Percentiles rank a stretch among this genome's conserved stretches.
Evolutionary conservation across 2,113 vertebrate species (phyloP).

Genomic region (Rhynchomys soricoides): DNA sequence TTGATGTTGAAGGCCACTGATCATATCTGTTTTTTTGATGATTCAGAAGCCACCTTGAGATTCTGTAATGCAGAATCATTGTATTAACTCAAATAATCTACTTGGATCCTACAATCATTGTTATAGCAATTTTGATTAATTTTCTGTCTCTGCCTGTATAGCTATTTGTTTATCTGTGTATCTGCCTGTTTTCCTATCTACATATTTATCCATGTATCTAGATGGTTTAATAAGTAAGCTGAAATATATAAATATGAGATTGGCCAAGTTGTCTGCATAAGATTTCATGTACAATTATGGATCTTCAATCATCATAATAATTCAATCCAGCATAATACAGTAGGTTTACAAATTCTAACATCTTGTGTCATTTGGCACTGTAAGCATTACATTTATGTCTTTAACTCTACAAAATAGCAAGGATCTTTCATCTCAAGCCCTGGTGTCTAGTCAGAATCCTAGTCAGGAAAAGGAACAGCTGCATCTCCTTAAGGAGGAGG

Average conservation of each 20-base stretch:
- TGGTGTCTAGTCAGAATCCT: slow-evolving; percentile 31
- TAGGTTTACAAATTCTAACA: neutral
- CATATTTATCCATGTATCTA: neutral
- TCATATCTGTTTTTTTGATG: neutral
- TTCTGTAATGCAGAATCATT: neutral
- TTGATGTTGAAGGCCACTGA: neutral
- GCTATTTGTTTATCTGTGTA: neutral
- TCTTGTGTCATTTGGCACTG: neutral
- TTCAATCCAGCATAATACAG: slow-evolving; percentile 14
- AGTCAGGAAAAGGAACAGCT: slow-evolving; percentile 46
- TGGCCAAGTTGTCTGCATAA: neutral
- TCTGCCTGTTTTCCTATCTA: neutral
- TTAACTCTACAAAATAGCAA: neutral
- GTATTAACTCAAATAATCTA: slow-evolving; percentile 31
- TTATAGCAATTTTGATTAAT: slow-evolving; percentile 14
- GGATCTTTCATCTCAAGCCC: neutral
- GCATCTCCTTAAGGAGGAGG: slow-evolving; percentile 32
- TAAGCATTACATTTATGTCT: slow-evolving; percentile 16
- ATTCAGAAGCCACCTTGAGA: slow-evolving; percentile 16
- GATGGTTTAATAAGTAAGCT: neutral
- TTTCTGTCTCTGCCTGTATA: neutral
- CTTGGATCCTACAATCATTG: neutral
- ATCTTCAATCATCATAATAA: slow-evolving; percentile 36
- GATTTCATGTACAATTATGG: slow-evolving; percentile 31
- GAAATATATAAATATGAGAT: neutral